Conservation (phyloP, 2,888 invertebrate species). For the Trypoxylon attenuatum region DNA sequence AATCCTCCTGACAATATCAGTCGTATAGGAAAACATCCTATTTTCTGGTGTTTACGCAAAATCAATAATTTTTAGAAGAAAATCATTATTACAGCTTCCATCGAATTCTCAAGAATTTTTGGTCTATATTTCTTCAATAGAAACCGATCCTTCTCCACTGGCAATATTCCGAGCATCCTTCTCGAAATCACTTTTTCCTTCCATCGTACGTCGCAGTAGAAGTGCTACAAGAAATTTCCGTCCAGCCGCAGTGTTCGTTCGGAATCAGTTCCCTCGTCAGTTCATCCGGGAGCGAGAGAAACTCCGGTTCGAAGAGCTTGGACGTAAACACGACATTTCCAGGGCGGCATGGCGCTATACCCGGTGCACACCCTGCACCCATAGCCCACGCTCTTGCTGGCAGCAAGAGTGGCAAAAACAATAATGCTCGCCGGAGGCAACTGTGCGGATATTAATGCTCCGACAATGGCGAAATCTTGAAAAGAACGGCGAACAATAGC, state of each 20-base stretch:
- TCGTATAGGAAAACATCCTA: too few relatives aligned
- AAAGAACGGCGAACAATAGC: slow-evolving; percentile 45
- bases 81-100: too few relatives aligned
- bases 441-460: slow-evolving; percentile 40
- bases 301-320: neutral
- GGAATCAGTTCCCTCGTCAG: neutral
- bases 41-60: too few relatives aligned
- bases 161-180: too few relatives aligned
- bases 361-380: too few relatives aligned
- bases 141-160: too few relatives aligned
- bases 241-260: neutral
- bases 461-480: slow-evolving; percentile 26
- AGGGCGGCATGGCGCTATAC: too few relatives aligned
- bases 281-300: neutral
- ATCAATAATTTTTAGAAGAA: too few relatives aligned
- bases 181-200: neutral
- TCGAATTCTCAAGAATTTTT: too few relatives aligned
- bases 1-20: too few relatives aligned
- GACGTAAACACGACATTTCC: neutral
- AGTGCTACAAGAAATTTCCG: neutral
- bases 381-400: slow-evolving; percentile 18
- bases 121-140: too few relatives aligned
- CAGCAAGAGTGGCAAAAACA: slow-evolving; percentile 7
- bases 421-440: neutral
- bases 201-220: neutral